Conservation (phyloP, 2,113 vertebrate genomes). For the Dicaeum eximium region DNA sequence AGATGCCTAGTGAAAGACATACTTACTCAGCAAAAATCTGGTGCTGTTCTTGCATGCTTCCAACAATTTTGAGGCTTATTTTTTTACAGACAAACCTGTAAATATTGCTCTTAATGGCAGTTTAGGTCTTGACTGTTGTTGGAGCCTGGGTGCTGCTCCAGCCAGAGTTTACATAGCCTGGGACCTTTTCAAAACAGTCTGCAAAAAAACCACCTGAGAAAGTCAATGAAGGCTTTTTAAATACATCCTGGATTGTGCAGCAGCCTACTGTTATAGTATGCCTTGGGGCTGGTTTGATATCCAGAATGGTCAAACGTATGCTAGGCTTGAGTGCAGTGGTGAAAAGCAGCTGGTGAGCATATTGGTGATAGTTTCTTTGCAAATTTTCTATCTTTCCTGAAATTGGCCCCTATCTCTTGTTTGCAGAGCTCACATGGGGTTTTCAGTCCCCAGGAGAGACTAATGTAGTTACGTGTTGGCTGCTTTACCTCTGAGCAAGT, state of each 20-base stretch:
- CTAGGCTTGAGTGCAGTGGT: background rate
- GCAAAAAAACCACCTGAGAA: background rate
- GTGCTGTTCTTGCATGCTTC: background rate
- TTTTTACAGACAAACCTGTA: background rate
- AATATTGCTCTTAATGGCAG: background rate
- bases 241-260: background rate
- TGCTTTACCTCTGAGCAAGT: background rate
- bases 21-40: background rate
- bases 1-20: background rate
- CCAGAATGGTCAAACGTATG: background rate
- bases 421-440: background rate
- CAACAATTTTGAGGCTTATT: background rate
- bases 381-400: background rate
- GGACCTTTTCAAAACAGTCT: background rate
- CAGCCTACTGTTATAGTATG: background rate
- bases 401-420: background rate
- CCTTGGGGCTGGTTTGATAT: background rate
- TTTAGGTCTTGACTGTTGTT: background rate
- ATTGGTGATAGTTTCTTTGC: background rate
- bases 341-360: background rate
- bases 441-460: background rate
- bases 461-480: fast-evolving
- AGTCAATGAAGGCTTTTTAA: background rate
- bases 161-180: background rate
- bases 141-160: background rate